Conservation (phyloP, 2,797 vertebrate genomes). For the Synanceia verrucosa region DNA sequence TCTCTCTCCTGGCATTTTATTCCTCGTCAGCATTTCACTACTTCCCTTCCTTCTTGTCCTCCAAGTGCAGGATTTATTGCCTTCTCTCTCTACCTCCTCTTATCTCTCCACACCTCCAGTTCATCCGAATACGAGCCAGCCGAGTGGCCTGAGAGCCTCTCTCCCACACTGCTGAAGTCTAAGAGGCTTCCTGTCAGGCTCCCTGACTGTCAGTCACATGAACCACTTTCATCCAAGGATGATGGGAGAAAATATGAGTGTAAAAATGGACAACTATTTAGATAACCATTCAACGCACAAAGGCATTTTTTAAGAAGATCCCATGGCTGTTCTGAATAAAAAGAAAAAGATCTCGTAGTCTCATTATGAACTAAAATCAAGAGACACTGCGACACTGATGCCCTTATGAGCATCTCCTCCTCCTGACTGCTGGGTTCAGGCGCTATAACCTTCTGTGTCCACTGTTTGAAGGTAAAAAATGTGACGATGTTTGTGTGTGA, state of each 20-base stretch:
- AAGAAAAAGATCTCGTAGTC: too few relatives aligned
- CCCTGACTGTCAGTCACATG: slow-evolving; percentile 29
- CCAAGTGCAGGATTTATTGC: slow-evolving; percentile 43
- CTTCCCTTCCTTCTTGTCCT: slow-evolving; percentile 20
- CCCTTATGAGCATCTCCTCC: not conserved
- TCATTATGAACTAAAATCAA: slow-evolving; percentile 13
- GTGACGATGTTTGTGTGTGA: slow-evolving; percentile 46
- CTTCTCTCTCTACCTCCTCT: slow-evolving; percentile 37
- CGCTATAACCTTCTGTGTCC: slow-evolving; percentile 20
- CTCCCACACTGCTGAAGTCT: slow-evolving; percentile 40
- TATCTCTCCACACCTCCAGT: slow-evolving; percentile 56
- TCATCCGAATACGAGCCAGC: slow-evolving; percentile 35
- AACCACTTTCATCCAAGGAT: slow-evolving; percentile 12
- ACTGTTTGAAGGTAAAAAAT: slow-evolving; percentile 41
- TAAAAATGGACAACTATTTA: slow-evolving; percentile 3
- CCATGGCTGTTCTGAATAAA: not conserved
- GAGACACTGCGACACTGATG: not conserved
- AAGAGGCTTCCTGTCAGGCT: slow-evolving; percentile 58
- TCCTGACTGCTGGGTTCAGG: not conserved
- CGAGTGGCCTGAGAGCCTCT: not conserved
- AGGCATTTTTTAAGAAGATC: slow-evolving; percentile 11
- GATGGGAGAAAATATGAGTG: not conserved
- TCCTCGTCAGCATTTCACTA: slow-evolving; percentile 14
- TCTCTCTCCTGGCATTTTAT: slow-evolving; percentile 12
- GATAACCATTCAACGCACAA: not conserved